phyloP scores from a whole-genome alignment of 2,113 vertebrate genomes.

The Tachysurus vachellii region DNA sequence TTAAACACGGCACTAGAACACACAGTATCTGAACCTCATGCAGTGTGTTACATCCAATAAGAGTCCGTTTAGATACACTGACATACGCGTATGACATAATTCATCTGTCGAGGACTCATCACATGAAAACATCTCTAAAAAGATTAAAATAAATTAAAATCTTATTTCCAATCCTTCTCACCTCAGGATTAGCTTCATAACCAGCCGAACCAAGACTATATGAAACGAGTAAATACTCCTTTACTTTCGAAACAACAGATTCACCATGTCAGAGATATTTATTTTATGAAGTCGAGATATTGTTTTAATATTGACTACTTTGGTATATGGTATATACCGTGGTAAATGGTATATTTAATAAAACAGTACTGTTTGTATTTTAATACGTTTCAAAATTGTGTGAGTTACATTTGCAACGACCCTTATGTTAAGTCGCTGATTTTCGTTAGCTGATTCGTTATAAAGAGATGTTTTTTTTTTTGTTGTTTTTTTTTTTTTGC shows the following conservation, averaged over 20 bases:
- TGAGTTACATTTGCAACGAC: not conserved
- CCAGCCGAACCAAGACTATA: not conserved
- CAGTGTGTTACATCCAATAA: too few relatives aligned
- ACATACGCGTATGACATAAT: not conserved
- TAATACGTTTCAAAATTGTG: not conserved
- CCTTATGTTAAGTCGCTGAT: too few relatives aligned
- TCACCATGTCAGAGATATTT: not conserved
- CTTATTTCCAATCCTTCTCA: not conserved
- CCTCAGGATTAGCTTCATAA: not conserved
- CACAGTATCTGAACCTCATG: not conserved
- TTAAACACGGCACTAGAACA: not conserved
- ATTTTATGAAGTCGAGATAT: not conserved
- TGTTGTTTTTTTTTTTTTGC: too few relatives aligned
- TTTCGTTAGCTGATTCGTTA: not conserved
- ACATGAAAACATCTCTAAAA: not conserved
- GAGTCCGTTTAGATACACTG: too few relatives aligned
- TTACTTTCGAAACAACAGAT: not conserved
- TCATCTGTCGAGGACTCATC: too few relatives aligned
- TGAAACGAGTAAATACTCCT: not conserved
- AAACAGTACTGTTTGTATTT: not conserved
- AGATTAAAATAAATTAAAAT: not conserved
- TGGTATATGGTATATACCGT: too few relatives aligned
- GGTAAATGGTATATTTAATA: not conserved
- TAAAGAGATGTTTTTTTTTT: not conserved
- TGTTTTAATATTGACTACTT: not conserved